Conservation (phyloP, 2,797 vertebrate species). For the Sarcoramphus papa region DNA sequence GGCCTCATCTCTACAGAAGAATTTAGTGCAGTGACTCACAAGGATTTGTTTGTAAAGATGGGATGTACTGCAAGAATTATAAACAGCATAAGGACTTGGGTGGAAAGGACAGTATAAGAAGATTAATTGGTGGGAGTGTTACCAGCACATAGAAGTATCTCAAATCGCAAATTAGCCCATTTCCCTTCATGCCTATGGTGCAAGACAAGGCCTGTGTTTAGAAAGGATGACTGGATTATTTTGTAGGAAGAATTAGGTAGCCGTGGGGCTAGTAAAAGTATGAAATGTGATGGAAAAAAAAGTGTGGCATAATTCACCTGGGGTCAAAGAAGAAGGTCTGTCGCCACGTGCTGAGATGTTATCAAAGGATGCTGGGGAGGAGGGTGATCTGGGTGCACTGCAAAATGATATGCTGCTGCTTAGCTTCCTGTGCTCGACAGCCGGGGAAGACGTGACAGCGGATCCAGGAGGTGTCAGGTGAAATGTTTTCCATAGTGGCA, state of each 20-base stretch:
- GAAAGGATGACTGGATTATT: neutral
- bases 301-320: neutral
- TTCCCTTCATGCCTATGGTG: neutral
- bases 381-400: neutral
- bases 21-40: neutral
- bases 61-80: neutral
- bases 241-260: neutral
- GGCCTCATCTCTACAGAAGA: neutral
- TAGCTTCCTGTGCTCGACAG: neutral
- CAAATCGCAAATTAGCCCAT: neutral
- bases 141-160: neutral
- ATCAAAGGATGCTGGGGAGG: neutral
- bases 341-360: neutral
- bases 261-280: neutral
- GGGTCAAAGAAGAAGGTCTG: neutral
- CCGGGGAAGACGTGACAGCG: accelerated
- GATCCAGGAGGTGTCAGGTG: accelerated
- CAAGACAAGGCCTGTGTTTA: neutral
- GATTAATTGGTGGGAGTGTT: neutral
- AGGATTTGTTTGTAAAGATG: neutral
- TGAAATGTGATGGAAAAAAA: neutral
- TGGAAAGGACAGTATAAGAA: neutral
- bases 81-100: neutral
- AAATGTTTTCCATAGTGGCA: accelerated
- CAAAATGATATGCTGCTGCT: accelerated